Conservation (phyloP, 2,113 vertebrate species). For the Takifugu flavidus region DNA sequence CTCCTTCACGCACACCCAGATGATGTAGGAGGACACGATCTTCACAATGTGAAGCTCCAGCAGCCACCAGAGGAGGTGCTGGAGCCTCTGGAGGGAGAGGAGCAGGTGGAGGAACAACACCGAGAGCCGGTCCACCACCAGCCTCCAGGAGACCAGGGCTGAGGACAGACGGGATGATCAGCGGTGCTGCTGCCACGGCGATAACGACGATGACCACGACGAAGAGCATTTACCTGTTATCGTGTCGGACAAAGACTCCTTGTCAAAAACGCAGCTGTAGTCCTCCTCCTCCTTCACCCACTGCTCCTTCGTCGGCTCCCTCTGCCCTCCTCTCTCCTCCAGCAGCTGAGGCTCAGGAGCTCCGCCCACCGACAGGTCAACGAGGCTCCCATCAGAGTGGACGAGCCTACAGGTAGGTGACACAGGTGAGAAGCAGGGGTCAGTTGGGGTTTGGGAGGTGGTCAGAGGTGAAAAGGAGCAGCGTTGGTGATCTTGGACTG, state of each 20-base stretch:
- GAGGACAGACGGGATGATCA: constrained; percentile 59
- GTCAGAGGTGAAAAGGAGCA: neutral
- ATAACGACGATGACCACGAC: neutral
- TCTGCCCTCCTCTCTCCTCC: constrained; percentile 37
- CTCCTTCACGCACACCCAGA: constrained; percentile 93
- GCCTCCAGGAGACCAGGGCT: constrained; percentile 83
- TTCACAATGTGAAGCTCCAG: constrained; percentile 93
- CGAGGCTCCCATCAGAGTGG: constrained; percentile 89
- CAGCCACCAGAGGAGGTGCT: constrained; percentile 91
- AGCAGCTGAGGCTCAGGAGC: constrained; percentile 56
- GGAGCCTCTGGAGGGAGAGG: constrained; percentile 87
- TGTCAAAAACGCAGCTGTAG: constrained; percentile 33
- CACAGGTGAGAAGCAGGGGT: neutral
- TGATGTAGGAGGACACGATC: constrained; percentile 90
- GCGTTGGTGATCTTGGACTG: too few relatives aligned
- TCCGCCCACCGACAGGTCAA: constrained; percentile 84
- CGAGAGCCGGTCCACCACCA: constrained; percentile 90
- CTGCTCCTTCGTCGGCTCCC: constrained; percentile 26
- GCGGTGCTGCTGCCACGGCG: neutral
- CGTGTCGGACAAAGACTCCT: constrained; percentile 39
- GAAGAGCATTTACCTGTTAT: constrained; percentile 25
- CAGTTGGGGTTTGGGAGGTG: too few relatives aligned
- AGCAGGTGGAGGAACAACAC: constrained; percentile 89
- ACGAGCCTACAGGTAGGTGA: constrained; percentile 78
- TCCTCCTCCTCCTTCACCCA: constrained; percentile 15